Evolutionary conservation across 2,113 vertebrate species (phyloP).

Genomic region (Pampusana beccarii): DNA sequence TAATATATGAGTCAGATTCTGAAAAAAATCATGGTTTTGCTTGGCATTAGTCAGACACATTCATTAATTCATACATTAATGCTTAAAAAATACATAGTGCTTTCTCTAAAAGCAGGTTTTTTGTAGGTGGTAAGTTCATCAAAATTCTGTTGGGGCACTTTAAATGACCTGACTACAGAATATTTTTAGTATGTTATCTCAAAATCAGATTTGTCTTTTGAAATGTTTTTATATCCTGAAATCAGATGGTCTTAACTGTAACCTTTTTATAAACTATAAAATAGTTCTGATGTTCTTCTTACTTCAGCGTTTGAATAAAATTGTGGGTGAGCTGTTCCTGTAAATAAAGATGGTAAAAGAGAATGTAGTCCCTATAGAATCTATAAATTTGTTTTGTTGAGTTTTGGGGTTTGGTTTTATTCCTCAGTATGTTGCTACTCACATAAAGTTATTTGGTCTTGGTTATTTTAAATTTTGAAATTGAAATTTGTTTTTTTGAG

Average conservation of each 20-base stretch:
- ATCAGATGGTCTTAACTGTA: background rate
- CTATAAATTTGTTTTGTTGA: background rate
- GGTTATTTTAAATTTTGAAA: background rate
- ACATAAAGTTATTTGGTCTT: background rate
- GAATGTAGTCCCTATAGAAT: background rate
- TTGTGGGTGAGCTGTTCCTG: background rate
- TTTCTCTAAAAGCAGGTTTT: conserved; percentile 27
- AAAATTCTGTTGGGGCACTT: conserved; percentile 2
- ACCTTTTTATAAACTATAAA: background rate
- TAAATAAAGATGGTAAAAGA: background rate
- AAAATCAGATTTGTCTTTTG: background rate
- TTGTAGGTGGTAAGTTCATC: conserved; percentile 26
- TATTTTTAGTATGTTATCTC: background rate
- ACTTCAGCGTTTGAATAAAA: background rate
- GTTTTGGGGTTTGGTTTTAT: background rate
- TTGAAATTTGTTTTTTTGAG: background rate
- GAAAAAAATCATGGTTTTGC: background rate
- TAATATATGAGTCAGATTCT: background rate
- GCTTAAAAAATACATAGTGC: background rate
- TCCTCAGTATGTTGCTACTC: background rate
- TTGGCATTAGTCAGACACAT: conserved; percentile 7
- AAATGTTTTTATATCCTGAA: background rate
- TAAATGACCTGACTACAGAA: background rate
- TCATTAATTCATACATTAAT: conserved; percentile 14
- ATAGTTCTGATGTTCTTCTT: background rate